Evolutionary conservation across 2,888 invertebrate species (phyloP).

Genomic region (Kryphioiulus occultus): DNA sequence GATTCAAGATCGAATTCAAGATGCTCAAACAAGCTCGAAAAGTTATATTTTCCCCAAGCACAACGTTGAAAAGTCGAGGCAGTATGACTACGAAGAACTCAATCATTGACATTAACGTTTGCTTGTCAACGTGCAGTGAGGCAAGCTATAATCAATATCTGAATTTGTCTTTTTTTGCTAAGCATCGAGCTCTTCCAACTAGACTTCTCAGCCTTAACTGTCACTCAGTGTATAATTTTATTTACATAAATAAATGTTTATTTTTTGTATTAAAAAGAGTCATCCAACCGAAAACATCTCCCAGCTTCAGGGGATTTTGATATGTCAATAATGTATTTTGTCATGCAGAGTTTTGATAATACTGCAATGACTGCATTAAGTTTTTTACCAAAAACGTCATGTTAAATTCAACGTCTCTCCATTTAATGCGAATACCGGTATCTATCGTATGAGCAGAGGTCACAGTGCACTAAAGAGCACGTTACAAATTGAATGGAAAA

Average conservation of each 20-base stretch:
- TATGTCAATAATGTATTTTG: background rate
- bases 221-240: background rate
- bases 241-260: constrained; percentile 23
- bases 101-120: background rate
- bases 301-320: background rate
- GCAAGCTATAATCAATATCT: background rate
- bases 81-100: background rate
- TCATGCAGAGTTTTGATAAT: background rate
- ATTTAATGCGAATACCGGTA: background rate
- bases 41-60: background rate
- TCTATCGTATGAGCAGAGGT: background rate
- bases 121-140: background rate
- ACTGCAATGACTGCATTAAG: no score
- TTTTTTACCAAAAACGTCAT: background rate
- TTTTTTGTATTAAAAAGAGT: background rate
- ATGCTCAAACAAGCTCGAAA: background rate
- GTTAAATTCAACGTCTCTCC: background rate
- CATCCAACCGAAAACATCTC: background rate
- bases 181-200: background rate
- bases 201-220: background rate
- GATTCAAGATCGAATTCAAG: no score
- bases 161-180: background rate
- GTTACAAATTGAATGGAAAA: no score
- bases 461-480: no score
- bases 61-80: background rate